Percentiles rank a stretch among this genome's conserved stretches.
These are phyloP conservation scores for Archegozetes longisetosus DNA, from an alignment of 1,140 invertebrate species.

Conservation along the genomic window DNA sequence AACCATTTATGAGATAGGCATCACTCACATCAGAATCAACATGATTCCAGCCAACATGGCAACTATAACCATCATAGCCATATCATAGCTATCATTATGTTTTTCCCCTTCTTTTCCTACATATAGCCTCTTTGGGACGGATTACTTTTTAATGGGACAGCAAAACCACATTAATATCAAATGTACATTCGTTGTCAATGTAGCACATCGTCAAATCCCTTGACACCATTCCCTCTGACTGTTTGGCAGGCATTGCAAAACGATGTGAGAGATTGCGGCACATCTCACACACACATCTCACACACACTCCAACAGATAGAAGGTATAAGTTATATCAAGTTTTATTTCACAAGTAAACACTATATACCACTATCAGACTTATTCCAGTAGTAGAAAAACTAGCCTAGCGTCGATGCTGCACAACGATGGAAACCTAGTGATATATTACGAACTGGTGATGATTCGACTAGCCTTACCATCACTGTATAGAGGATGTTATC, in stretches of 20 bases:
- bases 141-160: slow-evolving; percentile 25
- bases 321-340: too few relatives aligned
- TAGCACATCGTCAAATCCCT: slow-evolving; percentile 15
- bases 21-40: not conserved
- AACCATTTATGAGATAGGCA: not conserved
- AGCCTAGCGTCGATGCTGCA: too few relatives aligned
- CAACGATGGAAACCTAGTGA: too few relatives aligned
- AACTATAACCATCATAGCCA: not conserved
- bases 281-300: too few relatives aligned
- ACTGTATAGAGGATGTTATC: not conserved
- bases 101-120: slow-evolving; percentile 1
- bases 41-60: not conserved
- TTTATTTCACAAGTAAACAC: too few relatives aligned
- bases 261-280: not conserved
- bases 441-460: slow-evolving; percentile 13
- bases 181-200: slow-evolving; percentile 22
- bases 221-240: slow-evolving; percentile 1
- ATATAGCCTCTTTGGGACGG: slow-evolving; percentile 16
- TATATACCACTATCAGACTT: too few relatives aligned
- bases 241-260: too few relatives aligned
- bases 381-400: too few relatives aligned
- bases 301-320: too few relatives aligned
- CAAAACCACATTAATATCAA: slow-evolving; percentile 26
- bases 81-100: not conserved
- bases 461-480: slow-evolving; percentile 1